Percentiles rank a stretch among this genome's conserved stretches.
Evolutionary conservation across 2,113 vertebrate genomes (phyloP).

Genomic region (Myotis davidii): DNA sequence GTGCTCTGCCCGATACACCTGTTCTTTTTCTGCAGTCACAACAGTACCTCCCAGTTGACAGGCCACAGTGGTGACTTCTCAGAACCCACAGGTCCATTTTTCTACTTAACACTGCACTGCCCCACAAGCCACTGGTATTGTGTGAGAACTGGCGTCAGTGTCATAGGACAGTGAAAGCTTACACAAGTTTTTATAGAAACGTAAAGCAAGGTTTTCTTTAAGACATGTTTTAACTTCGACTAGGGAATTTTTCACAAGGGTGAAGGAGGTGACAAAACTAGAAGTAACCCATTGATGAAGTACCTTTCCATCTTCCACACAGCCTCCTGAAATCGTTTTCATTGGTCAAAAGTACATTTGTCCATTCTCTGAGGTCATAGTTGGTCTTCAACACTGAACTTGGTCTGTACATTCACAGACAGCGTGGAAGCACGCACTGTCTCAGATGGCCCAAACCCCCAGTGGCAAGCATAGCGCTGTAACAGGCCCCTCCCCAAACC

Average conservation of each 20-base stretch:
- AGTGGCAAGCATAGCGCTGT: background rate
- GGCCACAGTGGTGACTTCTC: background rate
- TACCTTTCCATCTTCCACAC: background rate
- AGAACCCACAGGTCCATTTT: background rate
- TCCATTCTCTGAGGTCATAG: background rate
- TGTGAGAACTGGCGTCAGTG: background rate
- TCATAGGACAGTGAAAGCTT: background rate
- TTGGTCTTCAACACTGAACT: background rate
- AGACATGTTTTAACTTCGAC: background rate
- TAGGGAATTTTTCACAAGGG: background rate
- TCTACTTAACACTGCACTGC: background rate
- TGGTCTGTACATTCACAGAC: background rate
- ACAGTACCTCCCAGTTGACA: background rate
- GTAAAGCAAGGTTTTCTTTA: background rate
- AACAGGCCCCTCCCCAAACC: background rate
- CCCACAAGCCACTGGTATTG: background rate
- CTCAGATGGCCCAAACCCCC: rapidly evolving
- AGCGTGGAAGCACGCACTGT: background rate
- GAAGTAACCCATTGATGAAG: background rate
- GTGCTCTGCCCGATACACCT: background rate
- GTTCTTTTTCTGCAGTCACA: background rate
- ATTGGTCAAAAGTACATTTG: background rate
- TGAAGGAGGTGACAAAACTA: background rate
- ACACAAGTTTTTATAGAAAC: background rate
- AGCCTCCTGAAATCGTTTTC: background rate